Conservation (phyloP, 2,888 invertebrate species). For the Eupeodes latifasciatus region DNA sequence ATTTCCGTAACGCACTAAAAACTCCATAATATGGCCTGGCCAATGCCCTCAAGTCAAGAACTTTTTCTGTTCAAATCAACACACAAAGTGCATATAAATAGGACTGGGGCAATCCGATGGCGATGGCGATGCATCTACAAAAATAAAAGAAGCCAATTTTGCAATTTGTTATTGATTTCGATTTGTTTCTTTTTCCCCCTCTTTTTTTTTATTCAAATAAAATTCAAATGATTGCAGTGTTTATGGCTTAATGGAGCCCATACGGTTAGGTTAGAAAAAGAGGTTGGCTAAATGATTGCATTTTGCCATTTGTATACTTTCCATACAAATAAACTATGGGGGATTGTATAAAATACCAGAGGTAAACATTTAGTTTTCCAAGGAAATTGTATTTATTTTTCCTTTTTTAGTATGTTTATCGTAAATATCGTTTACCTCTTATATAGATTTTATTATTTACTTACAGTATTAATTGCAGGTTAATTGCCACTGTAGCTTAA, state of each 20-base stretch:
- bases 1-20: conserved; percentile 67
- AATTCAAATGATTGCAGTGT: neutral
- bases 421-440: too few relatives aligned
- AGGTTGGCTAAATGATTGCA: neutral
- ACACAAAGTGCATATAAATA: neutral
- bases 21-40: conserved; percentile 47
- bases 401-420: too few relatives aligned
- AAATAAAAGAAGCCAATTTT: conserved; percentile 1
- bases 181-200: neutral
- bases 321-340: too few relatives aligned
- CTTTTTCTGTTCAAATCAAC: neutral
- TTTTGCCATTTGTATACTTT: neutral
- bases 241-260: neutral
- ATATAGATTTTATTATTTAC: too few relatives aligned
- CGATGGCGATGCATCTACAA: neutral
- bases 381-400: too few relatives aligned
- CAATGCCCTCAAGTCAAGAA: conserved; percentile 38
- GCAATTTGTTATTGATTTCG: conserved; percentile 13
- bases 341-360: too few relatives aligned
- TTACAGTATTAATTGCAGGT: too few relatives aligned
- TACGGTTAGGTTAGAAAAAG: neutral
- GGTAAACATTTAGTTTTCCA: too few relatives aligned
- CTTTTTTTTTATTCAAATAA: neutral
- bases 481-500: too few relatives aligned
- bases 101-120: neutral